A percentile compares a stretch with the other conserved stretches of the same genome.
Evolutionary conservation across 2,113 vertebrate species (phyloP).

Genomic region (Neodontobutis hainanensis): DNA sequence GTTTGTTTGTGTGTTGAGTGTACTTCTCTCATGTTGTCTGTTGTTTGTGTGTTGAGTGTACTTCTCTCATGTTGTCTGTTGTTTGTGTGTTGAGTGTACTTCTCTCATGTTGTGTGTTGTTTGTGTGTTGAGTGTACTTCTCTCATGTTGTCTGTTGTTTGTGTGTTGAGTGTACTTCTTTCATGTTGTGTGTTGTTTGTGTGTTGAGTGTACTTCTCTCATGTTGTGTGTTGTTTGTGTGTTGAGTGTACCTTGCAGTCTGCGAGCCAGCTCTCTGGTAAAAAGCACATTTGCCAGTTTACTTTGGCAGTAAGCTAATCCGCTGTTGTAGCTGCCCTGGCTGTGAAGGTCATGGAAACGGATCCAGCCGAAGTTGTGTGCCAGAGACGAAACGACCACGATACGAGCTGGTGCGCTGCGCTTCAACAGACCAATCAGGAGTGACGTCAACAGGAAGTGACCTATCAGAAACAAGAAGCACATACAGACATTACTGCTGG

Average conservation of each 20-base stretch:
- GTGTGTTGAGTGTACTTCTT: too few relatives aligned
- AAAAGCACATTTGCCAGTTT: conserved; percentile 94
- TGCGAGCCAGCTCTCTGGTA: conserved; percentile 84
- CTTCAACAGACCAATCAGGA: conserved; percentile 87
- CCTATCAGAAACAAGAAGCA: conserved; percentile 53
- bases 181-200: too few relatives aligned
- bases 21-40: too few relatives aligned
- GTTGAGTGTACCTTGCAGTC: conserved; percentile 82
- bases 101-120: too few relatives aligned
- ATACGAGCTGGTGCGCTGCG: conserved; percentile 87
- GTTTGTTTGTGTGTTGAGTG: too few relatives aligned
- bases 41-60: too few relatives aligned
- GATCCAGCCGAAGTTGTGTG: conserved; percentile 88
- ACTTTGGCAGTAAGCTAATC: conserved; percentile 93
- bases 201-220: conserved; percentile 69
- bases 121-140: too few relatives aligned
- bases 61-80: too few relatives aligned
- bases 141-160: too few relatives aligned
- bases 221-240: background rate
- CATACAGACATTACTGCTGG: too few relatives aligned
- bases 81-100: too few relatives aligned
- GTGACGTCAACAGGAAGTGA: conserved; percentile 88
- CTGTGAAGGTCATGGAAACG: conserved; percentile 92
- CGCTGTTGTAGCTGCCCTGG: conserved; percentile 86
- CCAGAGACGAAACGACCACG: conserved; percentile 89